phyloP scores from a whole-genome alignment of 2,113 vertebrate species.

The Gasterosteus aculeatus region DNA sequence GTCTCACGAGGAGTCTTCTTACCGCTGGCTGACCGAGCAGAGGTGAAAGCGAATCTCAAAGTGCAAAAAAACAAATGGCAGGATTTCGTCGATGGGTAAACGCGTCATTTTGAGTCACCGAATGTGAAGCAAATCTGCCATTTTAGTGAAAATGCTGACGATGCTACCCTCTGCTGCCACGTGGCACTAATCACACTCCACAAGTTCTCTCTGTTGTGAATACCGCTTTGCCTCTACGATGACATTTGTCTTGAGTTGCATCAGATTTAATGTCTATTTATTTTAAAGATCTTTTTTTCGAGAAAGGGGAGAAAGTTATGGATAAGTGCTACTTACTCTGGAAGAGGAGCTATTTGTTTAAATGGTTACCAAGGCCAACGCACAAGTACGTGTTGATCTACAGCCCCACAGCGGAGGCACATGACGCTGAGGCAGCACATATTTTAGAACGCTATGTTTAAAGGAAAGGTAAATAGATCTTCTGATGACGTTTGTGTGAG shows the following conservation, averaged over 20 bases:
- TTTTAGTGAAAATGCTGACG: neutral
- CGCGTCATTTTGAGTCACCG: neutral
- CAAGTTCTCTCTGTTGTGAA: neutral
- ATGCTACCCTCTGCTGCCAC: conserved; percentile 66
- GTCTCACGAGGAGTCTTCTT: conserved; percentile 28
- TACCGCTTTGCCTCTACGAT: neutral
- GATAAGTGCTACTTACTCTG: neutral
- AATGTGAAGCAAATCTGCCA: neutral
- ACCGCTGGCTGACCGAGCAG: conserved; percentile 11
- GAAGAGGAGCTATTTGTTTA: neutral
- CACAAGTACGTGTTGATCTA: neutral
- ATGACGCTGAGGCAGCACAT: neutral
- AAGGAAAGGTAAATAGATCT: neutral
- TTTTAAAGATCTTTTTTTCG: too few relatives aligned
- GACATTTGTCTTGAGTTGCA: neutral
- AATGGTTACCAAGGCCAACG: neutral
- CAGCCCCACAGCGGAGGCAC: neutral
- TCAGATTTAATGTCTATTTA: too few relatives aligned
- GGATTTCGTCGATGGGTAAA: neutral
- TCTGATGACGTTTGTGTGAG: neutral
- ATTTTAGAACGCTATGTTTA: neutral
- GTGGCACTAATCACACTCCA: conserved; percentile 19
- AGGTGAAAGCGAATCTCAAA: conserved; percentile 1
- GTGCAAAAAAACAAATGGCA: neutral
- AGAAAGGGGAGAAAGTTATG: neutral